phyloP scores from a whole-genome alignment of 2,113 vertebrate species.

The Istiophorus platypterus region DNA sequence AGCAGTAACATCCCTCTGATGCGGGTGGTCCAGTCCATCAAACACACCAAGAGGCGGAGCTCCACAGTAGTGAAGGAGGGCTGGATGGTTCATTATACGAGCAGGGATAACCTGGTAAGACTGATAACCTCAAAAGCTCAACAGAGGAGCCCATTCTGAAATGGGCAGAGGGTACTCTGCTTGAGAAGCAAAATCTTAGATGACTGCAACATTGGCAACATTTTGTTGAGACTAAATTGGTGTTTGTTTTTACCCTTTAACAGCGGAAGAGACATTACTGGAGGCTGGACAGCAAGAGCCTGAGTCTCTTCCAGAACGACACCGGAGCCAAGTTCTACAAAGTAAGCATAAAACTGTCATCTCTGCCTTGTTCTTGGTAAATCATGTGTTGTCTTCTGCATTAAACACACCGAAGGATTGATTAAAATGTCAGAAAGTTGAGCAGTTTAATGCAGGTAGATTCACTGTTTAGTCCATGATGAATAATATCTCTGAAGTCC shows the following conservation, averaged over 20 bases:
- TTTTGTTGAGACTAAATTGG: slow-evolving; percentile 44
- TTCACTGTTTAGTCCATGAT: neutral
- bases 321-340: slow-evolving; percentile 98
- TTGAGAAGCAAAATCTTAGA: slow-evolving; percentile 21
- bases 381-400: neutral
- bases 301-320: slow-evolving; percentile 97
- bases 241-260: slow-evolving; percentile 47
- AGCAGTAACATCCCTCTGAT: slow-evolving; percentile 99
- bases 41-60: slow-evolving; percentile 98
- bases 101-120: slow-evolving; percentile 97
- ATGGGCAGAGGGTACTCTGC: slow-evolving; percentile 49
- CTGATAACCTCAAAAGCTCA: slow-evolving; percentile 50
- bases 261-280: slow-evolving; percentile 99
- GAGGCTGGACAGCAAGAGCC: slow-evolving; percentile 97
- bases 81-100: slow-evolving; percentile 99
- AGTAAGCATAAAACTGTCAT: slow-evolving; percentile 67
- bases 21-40: slow-evolving; percentile 98
- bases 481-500: neutral
- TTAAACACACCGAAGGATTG: neutral
- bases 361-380: slow-evolving; percentile 4
- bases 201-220: neutral
- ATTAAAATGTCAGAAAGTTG: neutral
- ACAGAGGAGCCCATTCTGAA: slow-evolving; percentile 50
- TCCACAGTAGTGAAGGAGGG: slow-evolving; percentile 98
- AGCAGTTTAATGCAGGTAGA: neutral